A percentile compares a stretch with the other conserved stretches of the same genome.
Evolutionary conservation across 2,113 vertebrate genomes (phyloP).

Genomic region (Chlorodrepanis virens): DNA sequence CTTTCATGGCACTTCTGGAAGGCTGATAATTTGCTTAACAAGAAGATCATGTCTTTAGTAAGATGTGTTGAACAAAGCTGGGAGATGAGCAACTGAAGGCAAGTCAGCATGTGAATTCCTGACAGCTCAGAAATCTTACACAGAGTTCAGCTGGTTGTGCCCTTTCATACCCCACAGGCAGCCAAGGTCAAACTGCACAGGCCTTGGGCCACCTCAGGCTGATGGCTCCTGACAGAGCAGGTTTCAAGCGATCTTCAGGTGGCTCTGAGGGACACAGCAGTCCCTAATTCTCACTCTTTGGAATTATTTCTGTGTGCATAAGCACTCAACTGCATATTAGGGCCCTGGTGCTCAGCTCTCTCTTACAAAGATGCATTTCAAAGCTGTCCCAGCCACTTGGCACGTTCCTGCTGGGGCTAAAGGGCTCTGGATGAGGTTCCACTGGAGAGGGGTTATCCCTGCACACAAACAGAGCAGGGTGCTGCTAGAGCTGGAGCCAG

Average conservation of each 20-base stretch:
- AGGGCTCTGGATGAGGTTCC: neutral
- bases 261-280: neutral
- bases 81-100: neutral
- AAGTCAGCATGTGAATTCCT: neutral
- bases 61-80: neutral
- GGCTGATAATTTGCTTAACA: neutral
- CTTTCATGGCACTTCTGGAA: neutral
- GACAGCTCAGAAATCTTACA: neutral
- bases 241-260: neutral
- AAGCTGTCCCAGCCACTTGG: neutral
- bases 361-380: neutral
- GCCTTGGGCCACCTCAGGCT: neutral
- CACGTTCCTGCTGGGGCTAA: neutral
- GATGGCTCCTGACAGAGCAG: neutral
- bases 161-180: neutral
- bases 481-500: neutral
- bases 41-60: neutral
- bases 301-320: neutral
- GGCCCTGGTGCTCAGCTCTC: neutral
- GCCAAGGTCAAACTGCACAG: neutral
- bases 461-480: neutral
- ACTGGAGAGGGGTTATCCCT: fast-evolving
- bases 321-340: neutral
- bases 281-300: neutral
- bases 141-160: neutral